Base-by-base conservation (phyloP, 2,797 vertebrate genomes). In the Typhlichthys eigenmanni region DNA sequence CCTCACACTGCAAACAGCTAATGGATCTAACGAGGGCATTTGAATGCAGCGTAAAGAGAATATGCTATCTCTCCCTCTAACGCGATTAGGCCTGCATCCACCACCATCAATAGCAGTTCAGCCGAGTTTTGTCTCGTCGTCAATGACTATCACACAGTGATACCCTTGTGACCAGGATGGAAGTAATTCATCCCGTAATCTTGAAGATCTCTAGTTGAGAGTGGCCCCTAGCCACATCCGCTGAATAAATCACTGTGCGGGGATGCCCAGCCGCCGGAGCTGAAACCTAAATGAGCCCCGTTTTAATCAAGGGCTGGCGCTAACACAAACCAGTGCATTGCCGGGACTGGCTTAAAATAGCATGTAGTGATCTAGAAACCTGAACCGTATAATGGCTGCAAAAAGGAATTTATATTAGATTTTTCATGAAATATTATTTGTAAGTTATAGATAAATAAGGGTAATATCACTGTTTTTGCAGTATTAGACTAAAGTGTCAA, bases 111-210 rank as follows among this genome's bases (percentile, higher is more conserved):
- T 38, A 9, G 38, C 38, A 38, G 60, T 64, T 78, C 68, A 83
- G 82, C 66, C 55, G 60, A 64, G 68, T 74, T 78, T 74, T 68
- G 75, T 74, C 66, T 66, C 6, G 45, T 75, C 58, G 59, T 14
- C 59, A 67, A 74, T 73, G 57, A 48, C 54, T 48, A 69, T 72
- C 46, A 68, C 24, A 17, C 4, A 29, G 50, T 32, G 60, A 60
- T 69, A 66, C 48, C 63, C 64, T 64, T 60, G 66, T 60, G 66
- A 65, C 53, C 62, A 62, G 43, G 56, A 58, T 64, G 55, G 16
- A 14, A 62, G 60, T 72, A 54, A 76, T 72, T 76, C 19, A 60
- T 67, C 77, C 43, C 61, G 66, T 70, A 71, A 76, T 85, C 74
- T 66, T n/a, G 13, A 51, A 64, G 64, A 75, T 79, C 47, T 73